Percentiles rank a stretch among this genome's conserved stretches.
Conservation (phyloP, 53 echinoderm and acorn worm species). For the Astropecten irregularis region DNA sequence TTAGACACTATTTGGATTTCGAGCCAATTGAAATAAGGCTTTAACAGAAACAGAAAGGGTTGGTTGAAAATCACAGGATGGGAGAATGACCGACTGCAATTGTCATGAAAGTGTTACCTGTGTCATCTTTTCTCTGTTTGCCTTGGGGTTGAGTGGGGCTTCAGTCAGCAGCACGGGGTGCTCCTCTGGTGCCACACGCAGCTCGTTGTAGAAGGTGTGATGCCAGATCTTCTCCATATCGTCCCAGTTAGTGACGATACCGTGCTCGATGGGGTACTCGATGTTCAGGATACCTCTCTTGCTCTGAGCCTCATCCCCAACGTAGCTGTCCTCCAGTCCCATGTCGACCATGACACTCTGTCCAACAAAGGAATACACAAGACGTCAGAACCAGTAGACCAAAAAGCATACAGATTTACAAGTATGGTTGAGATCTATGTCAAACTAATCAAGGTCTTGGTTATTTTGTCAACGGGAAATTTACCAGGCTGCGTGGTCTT, state of each 20-base stretch:
- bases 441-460: background rate
- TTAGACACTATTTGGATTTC: no score
- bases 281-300: constrained; percentile 75
- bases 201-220: constrained; percentile 99
- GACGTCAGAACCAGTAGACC: no score
- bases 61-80: no score
- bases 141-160: constrained; percentile 97
- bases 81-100: no score
- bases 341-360: constrained; percentile 88
- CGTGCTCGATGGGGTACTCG: constrained; percentile 95
- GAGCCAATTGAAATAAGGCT: no score
- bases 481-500: constrained; percentile 89
- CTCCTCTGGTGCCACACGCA: constrained; percentile 97
- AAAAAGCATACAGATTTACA: no score
- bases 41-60: no score
- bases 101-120: constrained; percentile 61
- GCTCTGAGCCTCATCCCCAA: constrained; percentile 6
- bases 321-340: constrained; percentile 85
- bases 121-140: constrained; percentile 99
- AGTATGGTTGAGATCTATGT: background rate
- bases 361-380: constrained; percentile 4
- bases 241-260: constrained; percentile 98
- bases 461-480: background rate
- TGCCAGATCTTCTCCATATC: constrained; percentile 99
- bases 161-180: constrained; percentile 97